Evolutionary conservation across 2,113 vertebrate genomes (phyloP), one percentile per base, ranked within the genome.

Genomic region (Mobula birostris): DNA sequence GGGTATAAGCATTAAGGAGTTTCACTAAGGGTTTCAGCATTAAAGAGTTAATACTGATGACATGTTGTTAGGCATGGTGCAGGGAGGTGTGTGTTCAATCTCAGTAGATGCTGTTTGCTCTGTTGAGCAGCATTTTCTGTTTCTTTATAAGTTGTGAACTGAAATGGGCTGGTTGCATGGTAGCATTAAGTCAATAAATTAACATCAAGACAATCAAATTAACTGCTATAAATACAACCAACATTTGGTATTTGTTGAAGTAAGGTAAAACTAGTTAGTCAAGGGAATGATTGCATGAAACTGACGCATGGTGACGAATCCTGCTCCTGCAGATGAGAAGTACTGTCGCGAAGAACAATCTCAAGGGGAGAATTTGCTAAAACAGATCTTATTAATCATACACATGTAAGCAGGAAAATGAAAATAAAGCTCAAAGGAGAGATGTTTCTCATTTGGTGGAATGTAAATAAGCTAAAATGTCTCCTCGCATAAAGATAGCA

Each of bases 271-370:
- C 27, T 1, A 77, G 94, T 32, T 2, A 95, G 94, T 29, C 94
- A 88, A 0, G 95, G 94, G 85, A 95, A 95, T 93, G 94, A 94
- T 76, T 95, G 94, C 0, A 95, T 92, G 0, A 95, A 94, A 1
- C 15, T 94, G 1, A 32, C 95, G 1, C 48, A 95, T 93, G 8
- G 95, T 95, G 1, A 94, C 94, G 29, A 95, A 95, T 3, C 94
- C 94, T 0, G 95, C 95, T 2, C 95, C 95, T 8, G 94, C 95
- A 3, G 94, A 95, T 0, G 94, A 79, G 4, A 95, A 94, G n/a
- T 95, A 94, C 66, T 95, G 95, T 95, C 95, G 3, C 95, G 95
- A 0, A 95, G 87, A 0, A 95, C 76, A 21, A 95, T 95, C 1
- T 95, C 95, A 24, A 95, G 7, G 0, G 94, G 95, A 0, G 95